These are phyloP conservation scores for Brachionus manjavacas DNA, from an alignment of 1,140 invertebrate genomes.

Conservation along the genomic window DNA sequence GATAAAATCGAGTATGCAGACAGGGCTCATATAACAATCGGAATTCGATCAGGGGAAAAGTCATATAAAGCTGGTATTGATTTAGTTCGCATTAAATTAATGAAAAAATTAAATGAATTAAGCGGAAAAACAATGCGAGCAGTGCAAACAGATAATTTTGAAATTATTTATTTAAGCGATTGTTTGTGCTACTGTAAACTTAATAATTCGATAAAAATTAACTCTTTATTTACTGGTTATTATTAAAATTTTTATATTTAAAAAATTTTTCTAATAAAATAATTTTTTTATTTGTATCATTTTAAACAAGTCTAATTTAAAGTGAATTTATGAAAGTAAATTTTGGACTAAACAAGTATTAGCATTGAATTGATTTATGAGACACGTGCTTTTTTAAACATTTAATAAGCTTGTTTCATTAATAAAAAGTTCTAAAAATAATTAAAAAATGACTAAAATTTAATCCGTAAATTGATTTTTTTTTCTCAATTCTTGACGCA, in stretches of 20 bases:
- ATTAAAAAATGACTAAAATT: too few relatives aligned
- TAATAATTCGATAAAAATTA: constrained; percentile 6
- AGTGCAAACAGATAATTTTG: not conserved
- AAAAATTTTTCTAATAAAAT: not conserved
- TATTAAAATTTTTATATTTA: not conserved
- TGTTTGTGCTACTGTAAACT: not conserved
- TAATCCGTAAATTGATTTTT: too few relatives aligned
- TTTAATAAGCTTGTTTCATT: too few relatives aligned
- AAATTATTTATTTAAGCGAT: not conserved
- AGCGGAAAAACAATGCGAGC: not conserved
- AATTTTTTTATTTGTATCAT: not conserved
- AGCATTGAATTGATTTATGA: too few relatives aligned
- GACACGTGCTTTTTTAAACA: too few relatives aligned
- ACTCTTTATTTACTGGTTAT: constrained; percentile 20
- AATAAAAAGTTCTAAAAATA: too few relatives aligned
- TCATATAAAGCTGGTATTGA: not conserved
- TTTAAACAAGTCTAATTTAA: too few relatives aligned
- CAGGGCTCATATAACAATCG: constrained; percentile 1
- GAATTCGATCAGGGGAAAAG: not conserved
- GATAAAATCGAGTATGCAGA: not conserved
- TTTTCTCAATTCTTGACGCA: too few relatives aligned
- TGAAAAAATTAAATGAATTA: not conserved
- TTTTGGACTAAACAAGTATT: too few relatives aligned
- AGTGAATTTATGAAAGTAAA: too few relatives aligned
- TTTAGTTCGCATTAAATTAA: not conserved